A percentile compares a stretch with the other conserved stretches of the same genome.
These are phyloP conservation scores for Pterostichus niger DNA, from an alignment of 2,888 invertebrate genomes.

Conservation along the genomic window DNA sequence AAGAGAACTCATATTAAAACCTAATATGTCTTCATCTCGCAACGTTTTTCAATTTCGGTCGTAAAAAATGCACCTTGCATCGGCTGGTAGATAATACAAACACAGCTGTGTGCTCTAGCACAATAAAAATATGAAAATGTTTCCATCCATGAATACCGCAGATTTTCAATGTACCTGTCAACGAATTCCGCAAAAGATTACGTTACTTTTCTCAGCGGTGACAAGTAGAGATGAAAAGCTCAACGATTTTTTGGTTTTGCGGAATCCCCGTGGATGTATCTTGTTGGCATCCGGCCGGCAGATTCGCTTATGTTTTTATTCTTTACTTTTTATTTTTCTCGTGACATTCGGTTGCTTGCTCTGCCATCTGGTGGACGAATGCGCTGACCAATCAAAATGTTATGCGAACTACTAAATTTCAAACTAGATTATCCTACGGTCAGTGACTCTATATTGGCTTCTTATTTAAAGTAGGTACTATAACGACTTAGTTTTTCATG, in stretches of 20 bases:
- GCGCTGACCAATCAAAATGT: conserved; percentile 35
- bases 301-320: conserved; percentile 51
- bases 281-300: conserved; percentile 42
- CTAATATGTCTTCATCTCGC: conserved; percentile 38
- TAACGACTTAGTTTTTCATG: no score
- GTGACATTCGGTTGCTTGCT: conserved; percentile 38
- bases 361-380: conserved; percentile 53
- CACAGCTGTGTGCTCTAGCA: conserved; percentile 34
- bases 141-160: conserved; percentile 40
- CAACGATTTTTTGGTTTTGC: background rate
- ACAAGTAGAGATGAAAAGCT: conserved; percentile 8
- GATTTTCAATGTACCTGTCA: conserved; percentile 22
- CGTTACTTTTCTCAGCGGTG: background rate
- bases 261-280: conserved; percentile 11
- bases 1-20: conserved; percentile 38
- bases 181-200: conserved; percentile 6
- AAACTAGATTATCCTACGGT: background rate
- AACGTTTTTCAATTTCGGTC: conserved; percentile 42
- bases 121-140: conserved; percentile 54
- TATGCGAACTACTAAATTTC: conserved; percentile 32
- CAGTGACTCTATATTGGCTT: conserved; percentile 25
- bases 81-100: conserved; percentile 33
- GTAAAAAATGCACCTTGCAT: conserved; percentile 36
- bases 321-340: conserved; percentile 40
- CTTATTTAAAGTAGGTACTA: no score